Percentiles rank a stretch among this genome's conserved stretches.
These are phyloP conservation scores for Hedychridium roseum DNA, from an alignment of 2,888 invertebrate genomes.

Conservation along the genomic window DNA sequence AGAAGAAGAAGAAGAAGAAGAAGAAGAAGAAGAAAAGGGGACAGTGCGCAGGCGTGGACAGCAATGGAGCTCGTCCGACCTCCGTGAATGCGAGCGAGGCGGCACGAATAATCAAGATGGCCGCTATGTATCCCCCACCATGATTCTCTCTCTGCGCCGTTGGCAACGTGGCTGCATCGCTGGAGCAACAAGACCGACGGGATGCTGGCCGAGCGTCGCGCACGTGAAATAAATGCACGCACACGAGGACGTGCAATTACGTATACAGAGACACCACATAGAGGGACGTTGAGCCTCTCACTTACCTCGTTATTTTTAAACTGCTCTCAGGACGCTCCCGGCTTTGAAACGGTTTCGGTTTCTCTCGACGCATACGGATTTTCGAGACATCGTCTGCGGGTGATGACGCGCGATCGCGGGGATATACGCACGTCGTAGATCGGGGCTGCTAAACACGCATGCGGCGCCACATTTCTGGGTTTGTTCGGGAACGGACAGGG, in stretches of 20 bases:
- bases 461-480: too few species aligned
- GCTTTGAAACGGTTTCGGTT: conserved; percentile 8
- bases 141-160: too few species aligned
- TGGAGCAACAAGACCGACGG: too few species aligned
- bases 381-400: conserved; percentile 9
- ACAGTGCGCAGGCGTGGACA: neutral
- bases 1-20: conserved; percentile 29
- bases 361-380: conserved; percentile 7
- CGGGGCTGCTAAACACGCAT: too few species aligned
- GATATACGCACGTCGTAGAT: conserved; percentile 30
- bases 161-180: too few species aligned
- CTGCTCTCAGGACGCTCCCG: conserved; percentile 12
- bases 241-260: too few species aligned
- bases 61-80: too few species aligned
- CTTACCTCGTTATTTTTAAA: conserved; percentile 41
- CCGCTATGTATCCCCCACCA: conserved; percentile 34
- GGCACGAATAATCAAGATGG: conserved; percentile 42
- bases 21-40: conserved; percentile 6
- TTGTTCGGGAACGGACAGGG: too few species aligned
- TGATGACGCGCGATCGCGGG: too few species aligned
- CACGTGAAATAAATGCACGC: too few species aligned
- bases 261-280: conserved; percentile 19
- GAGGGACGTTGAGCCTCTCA: conserved; percentile 22
- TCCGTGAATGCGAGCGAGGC: conserved; percentile 16
- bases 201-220: too few species aligned